Evolutionary conservation across 2,113 vertebrate genomes (phyloP).

Genomic region (Passerina amoena): DNA sequence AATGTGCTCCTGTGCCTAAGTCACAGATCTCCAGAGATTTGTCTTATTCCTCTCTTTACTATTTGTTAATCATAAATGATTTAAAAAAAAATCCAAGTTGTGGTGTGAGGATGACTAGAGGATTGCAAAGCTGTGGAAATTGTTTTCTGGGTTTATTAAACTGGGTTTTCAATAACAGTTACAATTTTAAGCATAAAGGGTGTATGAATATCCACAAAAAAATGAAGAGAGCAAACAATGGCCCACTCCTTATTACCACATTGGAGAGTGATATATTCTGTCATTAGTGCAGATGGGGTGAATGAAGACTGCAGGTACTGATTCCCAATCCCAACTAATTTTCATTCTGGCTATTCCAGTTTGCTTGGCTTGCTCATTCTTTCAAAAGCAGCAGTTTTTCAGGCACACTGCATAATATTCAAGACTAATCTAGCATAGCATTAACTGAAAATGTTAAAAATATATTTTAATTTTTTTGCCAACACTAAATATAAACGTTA

Average conservation of each 20-base stretch:
- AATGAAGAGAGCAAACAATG: neutral
- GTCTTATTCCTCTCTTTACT: neutral
- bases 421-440: neutral
- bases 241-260: neutral
- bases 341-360: neutral
- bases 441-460: conserved; percentile 40
- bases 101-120: neutral
- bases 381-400: neutral
- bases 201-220: neutral
- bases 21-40: neutral
- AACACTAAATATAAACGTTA: conserved; percentile 1
- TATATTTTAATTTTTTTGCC: conserved; percentile 4
- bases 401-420: neutral
- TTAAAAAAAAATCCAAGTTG: neutral
- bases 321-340: neutral
- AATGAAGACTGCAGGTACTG: neutral
- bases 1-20: neutral
- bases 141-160: neutral
- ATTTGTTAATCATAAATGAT: neutral
- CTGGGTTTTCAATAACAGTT: neutral
- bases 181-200: neutral
- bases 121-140: neutral
- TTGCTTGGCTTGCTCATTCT: neutral
- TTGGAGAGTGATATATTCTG: neutral
- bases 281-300: neutral